Conservation (phyloP, 2,888 invertebrate species). For the Macrophya alboannulata region DNA sequence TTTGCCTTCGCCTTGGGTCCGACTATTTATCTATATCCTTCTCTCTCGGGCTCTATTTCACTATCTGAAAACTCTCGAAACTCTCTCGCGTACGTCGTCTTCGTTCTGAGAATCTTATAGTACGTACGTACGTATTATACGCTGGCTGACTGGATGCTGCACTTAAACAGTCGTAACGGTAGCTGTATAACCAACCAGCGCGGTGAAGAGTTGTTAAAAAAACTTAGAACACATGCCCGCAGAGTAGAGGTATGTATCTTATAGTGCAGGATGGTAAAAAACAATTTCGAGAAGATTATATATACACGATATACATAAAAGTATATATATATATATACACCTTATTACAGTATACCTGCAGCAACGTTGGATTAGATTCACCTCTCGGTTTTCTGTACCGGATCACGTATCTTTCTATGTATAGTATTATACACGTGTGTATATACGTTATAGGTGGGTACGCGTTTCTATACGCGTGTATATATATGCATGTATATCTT, state of each 20-base stretch:
- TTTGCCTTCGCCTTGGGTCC: background rate
- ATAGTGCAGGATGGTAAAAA: background rate
- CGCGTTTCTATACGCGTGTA: background rate
- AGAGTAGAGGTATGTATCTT: background rate
- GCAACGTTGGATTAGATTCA: slow-evolving; percentile 3
- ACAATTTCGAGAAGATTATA: slow-evolving; percentile 5
- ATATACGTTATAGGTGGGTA: background rate
- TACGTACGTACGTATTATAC: background rate
- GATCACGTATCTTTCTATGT: background rate
- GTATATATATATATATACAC: background rate
- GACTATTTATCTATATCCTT: background rate
- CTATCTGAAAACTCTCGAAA: slow-evolving; percentile 15
- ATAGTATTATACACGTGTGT: background rate
- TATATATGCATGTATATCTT: background rate
- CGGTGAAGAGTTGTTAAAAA: slow-evolving; percentile 6
- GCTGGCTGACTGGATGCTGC: background rate
- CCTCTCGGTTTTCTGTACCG: background rate
- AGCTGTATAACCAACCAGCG: background rate
- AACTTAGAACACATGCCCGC: background rate
- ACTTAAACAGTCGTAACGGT: slow-evolving; percentile 5
- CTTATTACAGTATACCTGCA: background rate
- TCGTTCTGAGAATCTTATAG: slow-evolving; percentile 15
- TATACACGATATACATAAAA: background rate
- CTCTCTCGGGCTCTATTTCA: background rate
- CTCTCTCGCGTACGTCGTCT: background rate